phyloP scores from a whole-genome alignment of 2,888 invertebrate species.

The Aquatica leii region DNA sequence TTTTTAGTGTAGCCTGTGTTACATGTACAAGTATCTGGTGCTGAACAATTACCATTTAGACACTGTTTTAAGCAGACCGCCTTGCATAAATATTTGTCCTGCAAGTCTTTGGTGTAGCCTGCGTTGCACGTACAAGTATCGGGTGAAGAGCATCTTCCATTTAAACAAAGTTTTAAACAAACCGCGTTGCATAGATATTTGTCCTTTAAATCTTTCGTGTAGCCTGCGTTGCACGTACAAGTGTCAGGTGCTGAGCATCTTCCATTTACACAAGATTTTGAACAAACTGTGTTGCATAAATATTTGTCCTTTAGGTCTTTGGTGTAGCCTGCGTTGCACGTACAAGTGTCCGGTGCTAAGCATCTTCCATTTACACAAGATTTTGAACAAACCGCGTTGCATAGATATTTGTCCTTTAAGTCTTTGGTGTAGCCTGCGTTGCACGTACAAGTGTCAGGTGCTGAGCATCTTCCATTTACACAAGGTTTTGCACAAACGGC shows the following conservation, averaged over 20 bases:
- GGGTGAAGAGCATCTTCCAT: slow-evolving; percentile 73
- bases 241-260: neutral
- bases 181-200: slow-evolving; percentile 67
- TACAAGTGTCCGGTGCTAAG: no score
- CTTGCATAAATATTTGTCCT: slow-evolving; percentile 26
- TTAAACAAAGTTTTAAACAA: slow-evolving; percentile 72
- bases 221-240: slow-evolving; percentile 15
- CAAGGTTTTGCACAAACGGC: no score
- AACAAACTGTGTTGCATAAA: slow-evolving; percentile 3
- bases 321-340: no score
- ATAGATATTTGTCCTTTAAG: no score
- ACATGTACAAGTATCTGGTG: slow-evolving; percentile 40
- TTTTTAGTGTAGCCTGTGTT: slow-evolving; percentile 37
- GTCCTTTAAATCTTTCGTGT: slow-evolving; percentile 5
- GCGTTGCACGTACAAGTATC: slow-evolving; percentile 63
- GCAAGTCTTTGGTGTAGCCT: slow-evolving; percentile 8
- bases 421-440: no score
- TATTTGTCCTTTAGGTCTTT: slow-evolving; percentile 12
- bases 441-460: no score
- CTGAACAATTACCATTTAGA: slow-evolving; percentile 39
- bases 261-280: slow-evolving; percentile 8
- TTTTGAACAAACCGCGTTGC: no score
- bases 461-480: no score
- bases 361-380: no score
- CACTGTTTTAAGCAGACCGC: slow-evolving; percentile 18